phyloP scores from a whole-genome alignment of 2,797 vertebrate genomes.

The Labroides dimidiatus region DNA sequence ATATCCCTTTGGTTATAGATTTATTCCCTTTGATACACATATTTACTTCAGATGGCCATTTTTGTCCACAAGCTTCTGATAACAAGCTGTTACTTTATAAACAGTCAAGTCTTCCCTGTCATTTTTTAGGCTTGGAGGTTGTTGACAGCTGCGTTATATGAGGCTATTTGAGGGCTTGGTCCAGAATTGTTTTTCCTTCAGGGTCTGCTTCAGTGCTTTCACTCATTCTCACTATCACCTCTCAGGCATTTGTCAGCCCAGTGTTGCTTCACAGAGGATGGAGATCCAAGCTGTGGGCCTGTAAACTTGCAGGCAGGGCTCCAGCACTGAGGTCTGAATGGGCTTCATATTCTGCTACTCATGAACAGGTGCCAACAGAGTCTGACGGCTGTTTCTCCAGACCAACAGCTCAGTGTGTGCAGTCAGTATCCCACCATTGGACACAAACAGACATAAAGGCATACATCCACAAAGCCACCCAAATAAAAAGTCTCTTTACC shows the following conservation, averaged over 20 bases:
- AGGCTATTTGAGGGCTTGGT: constrained; percentile 65
- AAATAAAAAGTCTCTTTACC: no score
- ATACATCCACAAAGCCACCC: background rate
- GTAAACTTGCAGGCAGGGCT: constrained; percentile 51
- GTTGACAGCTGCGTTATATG: constrained; percentile 65
- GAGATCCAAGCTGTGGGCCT: constrained; percentile 38
- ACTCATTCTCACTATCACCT: constrained; percentile 60
- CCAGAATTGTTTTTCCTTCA: constrained; percentile 67
- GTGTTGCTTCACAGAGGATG: constrained; percentile 59
- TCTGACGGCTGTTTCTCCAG: constrained; percentile 25
- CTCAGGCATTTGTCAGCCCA: constrained; percentile 70
- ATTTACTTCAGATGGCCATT: constrained; percentile 31
- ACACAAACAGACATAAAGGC: background rate
- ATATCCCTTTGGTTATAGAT: constrained; percentile 15
- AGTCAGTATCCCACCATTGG: background rate
- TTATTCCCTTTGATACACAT: constrained; percentile 16
- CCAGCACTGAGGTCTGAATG: constrained; percentile 21
- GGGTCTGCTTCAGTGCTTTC: constrained; percentile 50
- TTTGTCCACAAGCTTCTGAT: constrained; percentile 36
- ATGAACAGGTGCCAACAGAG: constrained; percentile 18
- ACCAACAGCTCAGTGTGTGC: constrained; percentile 17
- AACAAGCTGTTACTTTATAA: constrained; percentile 37
- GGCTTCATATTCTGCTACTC: constrained; percentile 26
- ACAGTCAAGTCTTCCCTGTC: constrained; percentile 31
- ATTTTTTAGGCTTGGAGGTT: constrained; percentile 54